Base-by-base conservation (phyloP, 2,113 vertebrate genomes). In the Chlorocebus sabaeus region DNA sequence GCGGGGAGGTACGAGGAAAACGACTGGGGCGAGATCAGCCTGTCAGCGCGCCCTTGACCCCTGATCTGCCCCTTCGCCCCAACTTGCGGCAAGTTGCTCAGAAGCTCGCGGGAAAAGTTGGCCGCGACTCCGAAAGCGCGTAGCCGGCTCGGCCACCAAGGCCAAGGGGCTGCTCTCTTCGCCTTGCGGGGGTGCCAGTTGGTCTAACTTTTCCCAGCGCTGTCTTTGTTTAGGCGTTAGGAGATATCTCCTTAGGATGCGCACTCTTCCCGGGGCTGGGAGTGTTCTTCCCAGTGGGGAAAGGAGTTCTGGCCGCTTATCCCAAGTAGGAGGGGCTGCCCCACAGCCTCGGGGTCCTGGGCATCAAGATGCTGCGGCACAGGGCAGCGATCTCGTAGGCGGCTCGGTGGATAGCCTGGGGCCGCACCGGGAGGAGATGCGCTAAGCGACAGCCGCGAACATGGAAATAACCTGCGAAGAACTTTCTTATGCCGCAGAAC, bases 1-100 rank as follows among this genome's bases (percentile, higher is more conserved):
- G 93, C 40, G 27, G 55, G 48, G 76, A 45, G 68, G 88, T 50
- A 4, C 70, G 30, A 35, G 17, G 22, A n/a, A n/a, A 17, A 79
- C 8, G 9, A 50, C 87, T 1, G 55, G 73, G 80, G 57, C 12
- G 59, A 48, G 57, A 16, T 40, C 61, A 35, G 38, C 55, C 70
- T 57, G 90, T 73, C 13, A 4, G 52, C 48, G 55, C 90, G 79
- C 85, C 79, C 92, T 17, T 2, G 45, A 50, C 38, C 43, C 35
- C 72, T 38, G 30, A 40, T 4, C 40, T 0, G 96, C n/a, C 94
- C 90, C 68, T 50, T 45, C 0, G 23, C 35, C 72, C 70, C 93
- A 96, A 89, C 92, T 98, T 97, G 35, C 59, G 2, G n/a, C 81
- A 90, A 98, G 92, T 97, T 95, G 57, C 86, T 70, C 22, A 5